Evolutionary conservation across 2,888 invertebrate species (phyloP).

Genomic region (Megaustenia siamemsis): DNA sequence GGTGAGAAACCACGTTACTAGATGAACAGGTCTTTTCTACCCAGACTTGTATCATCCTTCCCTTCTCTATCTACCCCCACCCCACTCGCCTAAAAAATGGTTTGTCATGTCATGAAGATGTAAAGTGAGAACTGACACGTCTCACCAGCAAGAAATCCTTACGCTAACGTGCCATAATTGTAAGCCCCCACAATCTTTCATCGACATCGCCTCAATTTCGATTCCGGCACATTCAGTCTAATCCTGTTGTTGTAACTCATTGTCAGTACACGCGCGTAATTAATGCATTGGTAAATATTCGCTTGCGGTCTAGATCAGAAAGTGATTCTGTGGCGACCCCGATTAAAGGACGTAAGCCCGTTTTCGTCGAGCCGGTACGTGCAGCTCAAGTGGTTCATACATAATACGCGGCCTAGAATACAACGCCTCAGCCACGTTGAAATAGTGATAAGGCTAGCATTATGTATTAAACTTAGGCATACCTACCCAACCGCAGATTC

Average conservation of each 20-base stretch:
- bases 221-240: background rate
- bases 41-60: no score
- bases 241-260: background rate
- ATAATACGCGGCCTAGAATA: conserved; percentile 5
- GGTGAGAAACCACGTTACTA: no score
- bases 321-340: background rate
- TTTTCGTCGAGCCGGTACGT: background rate
- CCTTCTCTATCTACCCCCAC: no score
- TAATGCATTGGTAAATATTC: conserved; percentile 13
- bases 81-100: no score
- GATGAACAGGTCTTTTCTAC: no score
- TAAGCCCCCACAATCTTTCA: background rate
- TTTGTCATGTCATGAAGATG: background rate
- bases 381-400: conserved; percentile 20
- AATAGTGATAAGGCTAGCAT: conserved; percentile 38
- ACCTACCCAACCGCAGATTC: background rate
- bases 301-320: background rate
- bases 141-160: background rate
- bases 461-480: conserved; percentile 22
- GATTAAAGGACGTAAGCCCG: background rate
- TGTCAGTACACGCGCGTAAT: background rate
- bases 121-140: background rate
- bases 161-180: background rate
- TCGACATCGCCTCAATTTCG: background rate
- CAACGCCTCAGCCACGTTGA: background rate